phyloP scores from a whole-genome alignment of 2,888 invertebrate species.

The Nymphalis urticae region DNA sequence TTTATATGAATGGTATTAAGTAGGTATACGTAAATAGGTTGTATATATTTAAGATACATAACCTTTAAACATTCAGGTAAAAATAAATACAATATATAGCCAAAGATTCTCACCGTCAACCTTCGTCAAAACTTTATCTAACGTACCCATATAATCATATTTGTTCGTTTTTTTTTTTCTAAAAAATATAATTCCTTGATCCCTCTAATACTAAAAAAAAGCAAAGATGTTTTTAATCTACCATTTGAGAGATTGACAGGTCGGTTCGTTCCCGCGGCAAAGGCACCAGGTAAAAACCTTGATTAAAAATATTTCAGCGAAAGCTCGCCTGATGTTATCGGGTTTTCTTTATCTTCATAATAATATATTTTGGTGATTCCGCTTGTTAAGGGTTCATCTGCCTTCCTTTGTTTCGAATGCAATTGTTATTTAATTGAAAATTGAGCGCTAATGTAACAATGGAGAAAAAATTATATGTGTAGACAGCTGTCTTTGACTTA shows the following conservation, averaged over 20 bases:
- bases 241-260: slow-evolving; percentile 80
- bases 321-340: slow-evolving; percentile 60
- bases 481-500: too few species aligned
- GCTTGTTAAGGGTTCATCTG: not conserved
- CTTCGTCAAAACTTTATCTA: slow-evolving; percentile 80
- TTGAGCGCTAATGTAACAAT: not conserved
- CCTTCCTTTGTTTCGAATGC: not conserved
- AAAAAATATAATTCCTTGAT: slow-evolving; percentile 72
- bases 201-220: slow-evolving; percentile 75
- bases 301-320: slow-evolving; percentile 81
- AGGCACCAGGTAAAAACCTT: slow-evolving; percentile 75
- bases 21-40: too few species aligned
- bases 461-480: not conserved
- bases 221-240: slow-evolving; percentile 79
- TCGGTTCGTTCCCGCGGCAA: slow-evolving; percentile 68
- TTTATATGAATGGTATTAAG: not conserved
- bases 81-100: slow-evolving; percentile 47
- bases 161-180: slow-evolving; percentile 53
- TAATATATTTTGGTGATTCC: slow-evolving; percentile 35
- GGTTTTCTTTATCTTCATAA: slow-evolving; percentile 38
- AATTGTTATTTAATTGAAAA: not conserved
- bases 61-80: slow-evolving; percentile 40
- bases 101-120: slow-evolving; percentile 59
- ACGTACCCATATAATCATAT: slow-evolving; percentile 75
- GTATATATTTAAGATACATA: not conserved